Evolutionary conservation across 2,797 vertebrate species (phyloP).

Genomic region (Xerus rutilus): DNA sequence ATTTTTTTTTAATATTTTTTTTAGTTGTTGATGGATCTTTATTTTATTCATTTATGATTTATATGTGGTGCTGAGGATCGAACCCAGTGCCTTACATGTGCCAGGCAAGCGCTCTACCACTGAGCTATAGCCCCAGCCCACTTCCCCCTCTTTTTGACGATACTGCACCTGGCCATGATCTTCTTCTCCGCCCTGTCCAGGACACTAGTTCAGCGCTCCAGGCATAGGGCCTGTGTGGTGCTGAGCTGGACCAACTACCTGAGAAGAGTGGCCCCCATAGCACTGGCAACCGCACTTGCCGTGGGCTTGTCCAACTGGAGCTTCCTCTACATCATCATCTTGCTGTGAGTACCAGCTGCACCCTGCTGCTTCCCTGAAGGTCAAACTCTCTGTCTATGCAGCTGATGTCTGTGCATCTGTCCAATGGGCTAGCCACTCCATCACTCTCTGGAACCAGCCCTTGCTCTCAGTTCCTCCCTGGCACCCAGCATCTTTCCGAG

Average conservation of each 20-base stretch:
- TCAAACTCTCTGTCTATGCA: no score
- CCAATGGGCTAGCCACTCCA: neutral
- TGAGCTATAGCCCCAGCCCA: constrained; percentile 74
- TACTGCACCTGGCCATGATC: constrained; percentile 93
- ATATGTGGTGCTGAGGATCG: no score
- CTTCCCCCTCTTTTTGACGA: constrained; percentile 95
- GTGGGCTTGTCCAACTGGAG: constrained; percentile 99
- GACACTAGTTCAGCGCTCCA: constrained; percentile 88
- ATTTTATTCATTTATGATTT: no score
- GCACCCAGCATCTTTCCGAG: neutral
- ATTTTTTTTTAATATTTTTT: constrained; percentile 84
- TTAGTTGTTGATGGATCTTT: no score
- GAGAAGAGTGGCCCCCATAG: constrained; percentile 93
- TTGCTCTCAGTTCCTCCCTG: neutral
- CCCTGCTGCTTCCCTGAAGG: no score
- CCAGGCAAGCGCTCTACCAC: no score
- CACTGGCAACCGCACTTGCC: constrained; percentile 95
- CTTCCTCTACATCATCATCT: constrained; percentile 97
- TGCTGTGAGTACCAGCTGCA: constrained; percentile 92
- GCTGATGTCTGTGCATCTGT: neutral
- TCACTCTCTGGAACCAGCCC: neutral
- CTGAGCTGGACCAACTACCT: constrained; percentile 93
- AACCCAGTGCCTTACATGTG: no score
- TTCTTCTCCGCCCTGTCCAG: constrained; percentile 93
- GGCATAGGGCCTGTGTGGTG: constrained; percentile 90